Conservation (phyloP, 2,113 vertebrate genomes). For the Alligator sinensis region DNA sequence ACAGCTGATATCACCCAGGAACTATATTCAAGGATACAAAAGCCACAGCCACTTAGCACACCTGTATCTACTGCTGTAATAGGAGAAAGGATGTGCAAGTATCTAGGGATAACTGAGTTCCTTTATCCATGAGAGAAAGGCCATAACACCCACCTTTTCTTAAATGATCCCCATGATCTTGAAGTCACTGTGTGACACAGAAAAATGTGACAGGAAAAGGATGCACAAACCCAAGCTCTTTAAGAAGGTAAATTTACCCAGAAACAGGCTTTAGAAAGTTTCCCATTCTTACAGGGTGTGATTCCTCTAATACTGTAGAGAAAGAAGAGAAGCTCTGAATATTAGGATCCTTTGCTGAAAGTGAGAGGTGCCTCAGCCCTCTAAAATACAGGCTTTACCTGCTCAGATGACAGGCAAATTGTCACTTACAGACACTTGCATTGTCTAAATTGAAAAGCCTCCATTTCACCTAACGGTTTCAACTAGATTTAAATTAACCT, state of each 20-base stretch:
- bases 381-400: background rate
- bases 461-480: too few relatives aligned
- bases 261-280: background rate
- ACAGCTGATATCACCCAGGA: background rate
- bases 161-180: background rate
- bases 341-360: background rate
- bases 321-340: background rate
- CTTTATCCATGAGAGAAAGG: background rate
- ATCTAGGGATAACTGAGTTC: background rate
- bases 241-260: background rate
- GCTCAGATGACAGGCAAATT: background rate
- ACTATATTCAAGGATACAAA: background rate
- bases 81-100: background rate
- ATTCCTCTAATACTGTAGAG: background rate
- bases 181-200: background rate
- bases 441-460: too few relatives aligned
- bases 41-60: background rate
- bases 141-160: background rate
- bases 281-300: background rate
- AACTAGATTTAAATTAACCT: too few relatives aligned
- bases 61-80: rapidly evolving
- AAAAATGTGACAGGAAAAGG: background rate
- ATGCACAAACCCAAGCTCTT: background rate
- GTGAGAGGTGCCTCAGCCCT: background rate
- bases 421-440: too few relatives aligned